Evolutionary conservation across 23 tunicate species (phyloP), one percentile per base, ranked within the genome.

Genomic region (Aplidium turbinatum): DNA sequence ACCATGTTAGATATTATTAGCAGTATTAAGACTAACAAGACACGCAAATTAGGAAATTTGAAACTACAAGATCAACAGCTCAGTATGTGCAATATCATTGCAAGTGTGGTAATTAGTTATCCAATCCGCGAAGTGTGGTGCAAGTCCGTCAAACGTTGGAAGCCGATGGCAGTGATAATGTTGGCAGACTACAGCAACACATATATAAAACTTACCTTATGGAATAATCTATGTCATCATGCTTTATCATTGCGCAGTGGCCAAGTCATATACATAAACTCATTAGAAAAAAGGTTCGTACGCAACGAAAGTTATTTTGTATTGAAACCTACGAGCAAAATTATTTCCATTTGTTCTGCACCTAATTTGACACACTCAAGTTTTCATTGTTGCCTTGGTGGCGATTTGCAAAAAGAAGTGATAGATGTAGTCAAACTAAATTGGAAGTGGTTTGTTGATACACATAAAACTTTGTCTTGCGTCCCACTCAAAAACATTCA

Each of bases 121-220:
- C 83, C 83, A 27, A 54, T 78, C 9, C 57, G 69, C 19, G 83
- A 78, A 64, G 25, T 78, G 48, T 78, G 83, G 83, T 50, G 70
- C 19, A 78, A 66, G 24, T 28, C 63, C 28, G n/a, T 20, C n/a
- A 21, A 16, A 4, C 26, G 73, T 51, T 78, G 83, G 83, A 29
- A 28, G 53, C 30, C 75, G 0, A 64, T 52, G 64, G 62, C 33
- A 16, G 52, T 32, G 1, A 47, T 78, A 4, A 5, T 78, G 21
- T 33, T 78, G 34, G 72, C 48, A 11, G 74, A 78, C 35, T 33
- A 0, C 25, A 78, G 18, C 33, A 35, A 65, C 25, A 3, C 42
- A 22, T 42, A 51, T 26, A 2, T 19, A 2, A 63, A 42, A 28
- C 34, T 78, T 5, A 47, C 40, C 13, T 53, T 78, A 29, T 78